These are phyloP conservation scores for Eriocheir sinensis DNA, from an alignment of 1,140 invertebrate species.

Conservation along the genomic window DNA sequence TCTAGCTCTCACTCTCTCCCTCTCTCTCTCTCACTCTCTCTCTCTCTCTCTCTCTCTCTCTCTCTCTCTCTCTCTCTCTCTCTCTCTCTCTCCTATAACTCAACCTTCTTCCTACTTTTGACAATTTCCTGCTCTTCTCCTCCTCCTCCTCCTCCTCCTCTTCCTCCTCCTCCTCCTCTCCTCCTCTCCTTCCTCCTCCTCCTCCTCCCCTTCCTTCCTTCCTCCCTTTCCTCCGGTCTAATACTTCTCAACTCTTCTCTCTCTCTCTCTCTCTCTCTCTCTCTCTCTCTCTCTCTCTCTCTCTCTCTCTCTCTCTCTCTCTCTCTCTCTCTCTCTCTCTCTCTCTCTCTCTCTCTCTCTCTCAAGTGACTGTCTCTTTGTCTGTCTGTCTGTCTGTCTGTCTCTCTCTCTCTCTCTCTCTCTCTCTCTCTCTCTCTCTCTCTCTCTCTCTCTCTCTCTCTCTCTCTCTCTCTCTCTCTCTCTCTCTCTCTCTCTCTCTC, in stretches of 20 bases:
- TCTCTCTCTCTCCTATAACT: not conserved
- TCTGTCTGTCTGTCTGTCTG: not conserved
- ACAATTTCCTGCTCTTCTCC: not conserved
- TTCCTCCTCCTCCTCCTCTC: not conserved
- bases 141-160: not conserved
- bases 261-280: too few relatives aligned
- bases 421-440: not conserved
- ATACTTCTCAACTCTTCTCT: too few relatives aligned
- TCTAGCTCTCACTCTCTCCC: not conserved
- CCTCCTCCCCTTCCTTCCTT: not conserved
- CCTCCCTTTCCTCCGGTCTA: too few relatives aligned
- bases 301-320: too few relatives aligned
- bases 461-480: not conserved
- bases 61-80: not conserved
- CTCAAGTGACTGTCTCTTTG: too few relatives aligned
- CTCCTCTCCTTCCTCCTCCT: not conserved
- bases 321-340: too few relatives aligned
- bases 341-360: too few relatives aligned
- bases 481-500: not conserved
- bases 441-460: not conserved
- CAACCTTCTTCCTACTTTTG: not conserved
- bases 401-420: not conserved
- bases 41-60: not conserved
- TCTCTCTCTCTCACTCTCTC: not conserved
- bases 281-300: too few relatives aligned